A percentile compares a stretch with the other conserved stretches of the same genome.
phyloP scores from a whole-genome alignment of 2,888 invertebrate genomes.

The Stegophylla sp. region DNA sequence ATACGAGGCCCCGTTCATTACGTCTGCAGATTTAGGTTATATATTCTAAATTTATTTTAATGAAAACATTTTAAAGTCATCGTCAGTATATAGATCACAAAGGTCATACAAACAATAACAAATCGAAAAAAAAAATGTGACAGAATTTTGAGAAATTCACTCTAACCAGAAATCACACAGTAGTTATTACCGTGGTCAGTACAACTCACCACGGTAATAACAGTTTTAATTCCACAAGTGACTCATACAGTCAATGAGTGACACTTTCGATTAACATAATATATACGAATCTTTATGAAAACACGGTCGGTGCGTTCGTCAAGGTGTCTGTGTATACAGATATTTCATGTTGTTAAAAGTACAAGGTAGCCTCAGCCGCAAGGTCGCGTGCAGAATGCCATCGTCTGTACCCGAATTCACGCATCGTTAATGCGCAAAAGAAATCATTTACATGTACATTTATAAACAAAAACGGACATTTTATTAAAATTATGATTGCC shows the following conservation, averaged over 20 bases:
- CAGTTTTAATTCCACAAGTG: background rate
- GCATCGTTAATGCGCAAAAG: background rate
- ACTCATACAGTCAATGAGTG: background rate
- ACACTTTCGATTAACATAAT: background rate
- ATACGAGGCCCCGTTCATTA: no score
- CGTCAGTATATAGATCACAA: no score
- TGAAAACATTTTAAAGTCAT: no score
- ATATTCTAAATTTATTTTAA: no score
- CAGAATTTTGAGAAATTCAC: no score
- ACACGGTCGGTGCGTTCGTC: background rate
- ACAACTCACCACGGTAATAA: no score
- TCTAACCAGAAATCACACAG: no score
- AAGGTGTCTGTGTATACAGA: slow-evolving; percentile 4
- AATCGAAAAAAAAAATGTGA: no score
- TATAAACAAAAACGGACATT: background rate
- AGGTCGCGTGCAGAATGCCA: background rate
- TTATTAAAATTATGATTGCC: background rate
- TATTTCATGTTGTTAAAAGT: background rate
- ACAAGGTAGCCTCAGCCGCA: background rate
- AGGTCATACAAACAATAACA: no score
- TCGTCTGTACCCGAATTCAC: background rate
- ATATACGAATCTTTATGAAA: no score
- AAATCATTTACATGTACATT: background rate
- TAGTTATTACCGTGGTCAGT: no score
- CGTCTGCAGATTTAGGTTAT: no score